Evolutionary conservation across 2,888 invertebrate species (phyloP), one percentile per base, ranked within the genome.

Genomic region (Homarus gammarus): DNA sequence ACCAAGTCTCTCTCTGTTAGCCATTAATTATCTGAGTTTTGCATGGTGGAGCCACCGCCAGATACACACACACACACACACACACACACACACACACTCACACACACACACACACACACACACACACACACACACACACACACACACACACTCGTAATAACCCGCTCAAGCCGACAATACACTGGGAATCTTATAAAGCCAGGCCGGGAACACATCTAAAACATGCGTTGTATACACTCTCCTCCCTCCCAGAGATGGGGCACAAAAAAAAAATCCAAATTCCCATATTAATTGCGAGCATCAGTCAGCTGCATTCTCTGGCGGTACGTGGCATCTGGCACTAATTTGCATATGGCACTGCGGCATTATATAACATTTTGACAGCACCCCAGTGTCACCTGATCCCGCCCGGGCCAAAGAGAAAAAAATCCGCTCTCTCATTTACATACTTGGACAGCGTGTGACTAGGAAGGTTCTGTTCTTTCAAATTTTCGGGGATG

Each of bases 281-380:
- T 79, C 56, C 36, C 61, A 36, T 51, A 79, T 51, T 82, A 82
- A 82, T 82, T 40, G 82, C 44, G 36, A 82, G 27, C 82, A 68
- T 82, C 64, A 82, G 68, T 68, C 68, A 82, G 31, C 38, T 68
- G 68, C 82, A 68, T 38, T 68, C 31, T 84, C 84, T 84, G 78
- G 87, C 44, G 51, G 44, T 44, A 38, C 61, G 22, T 82, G 87
- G 87, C 87, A 87, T 73, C 81, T 73, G 81, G 73, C 79, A 61
- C 27, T 87, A 72, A 87, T 87, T 87, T 87, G 73, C 87, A 87
- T 87, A 81, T 73, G 87, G 87, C 87, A 73, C 81, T 82, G 81
- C 51, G 87, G 87, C 87, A 82, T 87, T 87, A 87, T 87, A 81
- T 87, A 87, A 87, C 87, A 87, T 87, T 87, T 87, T 87, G 87